A percentile compares a stretch with the other conserved stretches of the same genome.
Conservation (phyloP, 1,140 invertebrate genomes). For the Hirudo medicinalis region DNA sequence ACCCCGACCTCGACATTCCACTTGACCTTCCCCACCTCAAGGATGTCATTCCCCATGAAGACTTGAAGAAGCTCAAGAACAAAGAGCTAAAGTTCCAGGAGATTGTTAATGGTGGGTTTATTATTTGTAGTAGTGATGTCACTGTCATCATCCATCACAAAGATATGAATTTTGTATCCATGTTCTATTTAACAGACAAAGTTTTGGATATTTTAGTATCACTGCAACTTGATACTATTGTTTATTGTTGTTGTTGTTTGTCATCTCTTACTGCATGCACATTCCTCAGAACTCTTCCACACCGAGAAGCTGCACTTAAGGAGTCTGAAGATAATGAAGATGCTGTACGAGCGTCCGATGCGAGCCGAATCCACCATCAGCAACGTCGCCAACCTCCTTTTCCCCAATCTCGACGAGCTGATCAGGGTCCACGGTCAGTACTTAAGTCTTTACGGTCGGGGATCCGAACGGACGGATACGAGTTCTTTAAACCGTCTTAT, state of each 20-base stretch:
- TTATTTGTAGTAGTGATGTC: background rate
- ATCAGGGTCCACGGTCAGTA: constrained; percentile 43
- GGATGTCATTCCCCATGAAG: constrained; percentile 12
- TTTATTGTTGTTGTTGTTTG: too few relatives aligned
- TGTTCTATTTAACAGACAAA: too few relatives aligned
- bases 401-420: constrained; percentile 75
- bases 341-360: constrained; percentile 74
- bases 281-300: constrained; percentile 73
- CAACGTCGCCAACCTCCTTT: constrained; percentile 69
- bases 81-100: constrained; percentile 12
- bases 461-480: background rate
- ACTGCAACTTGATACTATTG: too few relatives aligned
- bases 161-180: too few relatives aligned
- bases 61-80: background rate
- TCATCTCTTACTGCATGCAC: too few relatives aligned
- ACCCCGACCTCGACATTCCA: constrained; percentile 15
- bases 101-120: constrained; percentile 14
- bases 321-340: constrained; percentile 78
- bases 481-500: too few relatives aligned
- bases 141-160: background rate
- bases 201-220: too few relatives aligned
- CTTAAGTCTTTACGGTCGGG: background rate
- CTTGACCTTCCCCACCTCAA: constrained; percentile 10
- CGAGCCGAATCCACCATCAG: constrained; percentile 48
- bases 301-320: constrained; percentile 89